A percentile compares a stretch with the other conserved stretches of the same genome.
Conservation (phyloP, 2,797 vertebrate species). For the Leptoclinus maculatus region DNA sequence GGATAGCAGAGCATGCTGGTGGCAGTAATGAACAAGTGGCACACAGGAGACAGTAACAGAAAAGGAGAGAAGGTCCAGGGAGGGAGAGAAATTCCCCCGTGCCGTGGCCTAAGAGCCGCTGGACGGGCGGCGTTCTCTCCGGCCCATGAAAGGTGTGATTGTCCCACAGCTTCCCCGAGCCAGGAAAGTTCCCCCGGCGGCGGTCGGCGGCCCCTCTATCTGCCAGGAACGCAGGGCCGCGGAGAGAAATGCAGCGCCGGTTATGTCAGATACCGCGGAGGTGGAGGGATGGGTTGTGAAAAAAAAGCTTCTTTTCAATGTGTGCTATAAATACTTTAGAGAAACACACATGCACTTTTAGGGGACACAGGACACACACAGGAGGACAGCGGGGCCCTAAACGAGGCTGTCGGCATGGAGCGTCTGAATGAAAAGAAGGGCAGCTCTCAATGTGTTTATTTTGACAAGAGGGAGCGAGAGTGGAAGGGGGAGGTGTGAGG, state of each 20-base stretch:
- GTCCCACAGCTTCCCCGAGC: slow-evolving; percentile 79
- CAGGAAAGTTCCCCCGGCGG: slow-evolving; percentile 87
- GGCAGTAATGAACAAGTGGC: slow-evolving; percentile 29
- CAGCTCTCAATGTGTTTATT: slow-evolving; percentile 81
- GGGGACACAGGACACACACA: slow-evolving; percentile 38
- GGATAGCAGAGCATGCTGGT: neutral
- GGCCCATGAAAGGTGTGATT: slow-evolving; percentile 87
- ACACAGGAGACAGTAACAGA: slow-evolving; percentile 45
- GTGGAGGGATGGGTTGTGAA: slow-evolving; percentile 9
- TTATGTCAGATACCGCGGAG: slow-evolving; percentile 76
- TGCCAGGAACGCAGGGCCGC: slow-evolving; percentile 77
- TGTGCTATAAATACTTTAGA: slow-evolving; percentile 81
- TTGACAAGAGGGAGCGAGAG: slow-evolving; percentile 76
- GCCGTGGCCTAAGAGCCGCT: slow-evolving; percentile 65
- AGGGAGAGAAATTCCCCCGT: slow-evolving; percentile 73
- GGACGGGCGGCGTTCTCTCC: slow-evolving; percentile 76
- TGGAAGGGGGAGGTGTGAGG: slow-evolving; percentile 19
- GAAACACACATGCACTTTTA: slow-evolving; percentile 45
- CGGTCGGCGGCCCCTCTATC: slow-evolving; percentile 80
- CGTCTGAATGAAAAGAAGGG: slow-evolving; percentile 73
- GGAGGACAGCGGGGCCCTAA: slow-evolving; percentile 60
- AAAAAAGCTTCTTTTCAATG: slow-evolving; percentile 67
- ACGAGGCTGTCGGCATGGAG: slow-evolving; percentile 47
- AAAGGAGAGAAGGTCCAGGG: slow-evolving; percentile 44
- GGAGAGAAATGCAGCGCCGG: slow-evolving; percentile 57